Percentiles rank a stretch among this genome's conserved stretches.
Conservation (phyloP, 1,140 invertebrate genomes). For the Homalodisca vitripennis region DNA sequence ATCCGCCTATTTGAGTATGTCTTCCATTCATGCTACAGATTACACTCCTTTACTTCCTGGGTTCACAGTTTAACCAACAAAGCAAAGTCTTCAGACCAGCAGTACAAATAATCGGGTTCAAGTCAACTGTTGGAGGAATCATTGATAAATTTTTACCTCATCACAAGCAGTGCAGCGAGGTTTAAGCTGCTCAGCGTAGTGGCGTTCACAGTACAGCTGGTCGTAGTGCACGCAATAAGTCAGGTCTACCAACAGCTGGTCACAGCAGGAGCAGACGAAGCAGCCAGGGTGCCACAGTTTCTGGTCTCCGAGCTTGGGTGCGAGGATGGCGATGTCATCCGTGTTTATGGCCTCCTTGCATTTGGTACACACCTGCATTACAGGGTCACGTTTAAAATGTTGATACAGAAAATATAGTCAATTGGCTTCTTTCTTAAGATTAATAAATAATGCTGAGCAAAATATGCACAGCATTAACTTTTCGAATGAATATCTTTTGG, state of each 20-base stretch:
- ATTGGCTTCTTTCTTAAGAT: no score
- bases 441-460: no score
- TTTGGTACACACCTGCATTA: slow-evolving; percentile 59
- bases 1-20: no score
- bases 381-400: neutral
- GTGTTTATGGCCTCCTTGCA: slow-evolving; percentile 62
- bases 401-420: no score
- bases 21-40: no score
- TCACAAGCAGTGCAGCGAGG: slow-evolving; percentile 91
- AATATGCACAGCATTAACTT: no score
- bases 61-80: no score
- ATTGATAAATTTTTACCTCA: slow-evolving; percentile 90
- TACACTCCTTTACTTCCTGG: no score
- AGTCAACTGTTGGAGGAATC: no score
- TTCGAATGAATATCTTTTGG: no score
- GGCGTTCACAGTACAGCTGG: slow-evolving; percentile 85
- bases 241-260: slow-evolving; percentile 86
- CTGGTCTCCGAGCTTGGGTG: slow-evolving; percentile 65
- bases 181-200: slow-evolving; percentile 91
- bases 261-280: slow-evolving; percentile 81
- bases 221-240: slow-evolving; percentile 89
- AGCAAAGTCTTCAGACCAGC: no score
- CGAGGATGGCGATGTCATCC: slow-evolving; percentile 66
- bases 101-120: no score
- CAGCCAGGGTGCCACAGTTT: slow-evolving; percentile 83